These are phyloP conservation scores for Pelmatolapia mariae DNA, from an alignment of 2,113 vertebrate genomes.

Conservation along the genomic window DNA sequence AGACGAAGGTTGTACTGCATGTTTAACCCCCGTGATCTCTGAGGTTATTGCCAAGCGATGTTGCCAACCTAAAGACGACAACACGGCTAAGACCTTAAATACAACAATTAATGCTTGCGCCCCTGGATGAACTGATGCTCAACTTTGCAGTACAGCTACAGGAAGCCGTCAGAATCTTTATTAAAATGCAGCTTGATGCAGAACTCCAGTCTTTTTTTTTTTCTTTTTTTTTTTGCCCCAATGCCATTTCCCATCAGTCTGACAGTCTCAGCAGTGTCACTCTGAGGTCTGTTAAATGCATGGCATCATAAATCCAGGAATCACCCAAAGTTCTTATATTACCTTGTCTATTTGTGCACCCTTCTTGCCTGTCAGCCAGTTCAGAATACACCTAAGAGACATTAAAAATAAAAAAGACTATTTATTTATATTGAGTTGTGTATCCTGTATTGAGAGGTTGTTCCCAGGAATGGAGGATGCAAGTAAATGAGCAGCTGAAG, in stretches of 20 bases:
- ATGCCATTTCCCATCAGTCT: background rate
- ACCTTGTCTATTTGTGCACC: background rate
- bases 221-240: fast-evolving
- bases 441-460: background rate
- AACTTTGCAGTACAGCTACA: background rate
- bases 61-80: background rate
- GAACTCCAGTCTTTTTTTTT: fast-evolving
- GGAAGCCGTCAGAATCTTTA: background rate
- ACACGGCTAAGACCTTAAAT: background rate
- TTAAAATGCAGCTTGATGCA: background rate
- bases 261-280: background rate
- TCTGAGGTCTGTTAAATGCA: background rate
- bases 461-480: background rate
- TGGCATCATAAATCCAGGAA: background rate
- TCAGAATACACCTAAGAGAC: background rate
- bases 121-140: background rate
- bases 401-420: background rate
- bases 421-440: background rate
- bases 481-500: background rate
- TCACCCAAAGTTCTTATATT: background rate
- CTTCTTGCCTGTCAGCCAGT: background rate
- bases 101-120: background rate
- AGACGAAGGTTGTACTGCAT: background rate
- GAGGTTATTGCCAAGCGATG: background rate
- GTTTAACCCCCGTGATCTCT: background rate